A percentile compares a stretch with the other conserved stretches of the same genome.
These are phyloP conservation scores for Diorhabda carinulata DNA, from an alignment of 1,140 invertebrate genomes.

Conservation along the genomic window DNA sequence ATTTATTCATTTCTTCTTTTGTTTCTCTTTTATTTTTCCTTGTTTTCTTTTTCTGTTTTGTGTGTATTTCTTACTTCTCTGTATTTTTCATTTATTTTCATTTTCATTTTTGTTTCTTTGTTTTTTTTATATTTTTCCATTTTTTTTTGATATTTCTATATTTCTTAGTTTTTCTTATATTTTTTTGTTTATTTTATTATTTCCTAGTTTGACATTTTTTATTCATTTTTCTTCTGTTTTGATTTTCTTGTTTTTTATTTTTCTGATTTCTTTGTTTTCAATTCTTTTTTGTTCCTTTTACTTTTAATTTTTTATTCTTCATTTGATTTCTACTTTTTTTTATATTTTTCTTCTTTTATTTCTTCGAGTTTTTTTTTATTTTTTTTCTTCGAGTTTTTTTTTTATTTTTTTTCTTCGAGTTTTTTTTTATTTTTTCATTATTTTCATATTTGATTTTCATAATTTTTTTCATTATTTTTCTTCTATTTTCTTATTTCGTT, in stretches of 20 bases:
- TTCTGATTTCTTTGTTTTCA: neutral
- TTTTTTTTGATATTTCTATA: neutral
- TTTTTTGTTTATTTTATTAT: neutral
- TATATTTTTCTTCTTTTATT: no score
- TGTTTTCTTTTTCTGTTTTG: neutral
- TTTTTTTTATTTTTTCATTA: no score
- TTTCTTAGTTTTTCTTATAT: neutral
- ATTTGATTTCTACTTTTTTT: no score
- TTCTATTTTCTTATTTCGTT: no score
- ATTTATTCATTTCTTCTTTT: neutral
- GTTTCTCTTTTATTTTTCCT: neutral
- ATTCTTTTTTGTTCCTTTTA: neutral
- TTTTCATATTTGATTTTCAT: no score
- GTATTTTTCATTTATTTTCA: neutral
- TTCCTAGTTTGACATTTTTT: neutral
- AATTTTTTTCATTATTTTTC: no score
- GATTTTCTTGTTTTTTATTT: neutral
- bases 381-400: no score
- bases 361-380: no score
- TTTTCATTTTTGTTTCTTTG: neutral
- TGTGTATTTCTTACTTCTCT: neutral
- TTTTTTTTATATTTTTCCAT: neutral
- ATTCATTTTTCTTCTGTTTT: neutral
- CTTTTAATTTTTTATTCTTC: no score
- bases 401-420: no score